Evolutionary conservation across 1,140 invertebrate genomes (phyloP), one percentile per base, ranked within the genome.

Genomic region (Hylyphantes graminicola): DNA sequence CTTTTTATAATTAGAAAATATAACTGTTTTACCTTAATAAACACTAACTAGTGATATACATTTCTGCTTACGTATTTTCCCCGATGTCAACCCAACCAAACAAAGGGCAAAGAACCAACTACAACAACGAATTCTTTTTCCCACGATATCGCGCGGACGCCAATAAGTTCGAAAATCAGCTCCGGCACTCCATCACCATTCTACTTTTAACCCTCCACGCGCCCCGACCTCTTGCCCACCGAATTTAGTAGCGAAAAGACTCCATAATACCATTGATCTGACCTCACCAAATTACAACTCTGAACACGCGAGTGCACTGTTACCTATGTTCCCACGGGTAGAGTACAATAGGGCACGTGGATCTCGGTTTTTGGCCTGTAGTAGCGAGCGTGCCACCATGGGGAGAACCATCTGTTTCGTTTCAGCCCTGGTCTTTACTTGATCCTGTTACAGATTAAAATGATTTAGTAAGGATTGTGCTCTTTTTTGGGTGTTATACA

Each of bases 231-330:
- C 19, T 21, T 50, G 15, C 11, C n/a, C 9, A 76, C 64, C 74
- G 11, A 64, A 76, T 76, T 64, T 61, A 51, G 59, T 48, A 76
- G 35, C 48, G 17, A 50, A 76, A 76, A 76, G 74, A 59, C 48
- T 64, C 10, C 64, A 76, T 76, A 64, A 64, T 64, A 50, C 35
- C 35, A 64, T 76, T 76, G 74, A 76, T 76, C 74, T 50, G 74
- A 76, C 59, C 59, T 64, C 74, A 76, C 64, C 74, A 76, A 76
- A 63, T 76, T 61, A 76, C 15, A 61, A 76, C n/a, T 61, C 50
- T 61, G 59, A 35, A 50, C 61, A 76, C 74, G 61, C 35, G 57
- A 63, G 15, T 76, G 17, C 74, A 57, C 21, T 50, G 61, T 76
- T 13, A 76, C 59, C 9, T 59, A 35, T 51, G 59, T 76, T 76